Conservation (phyloP, 2,113 vertebrate species). For the Podarcis raffonei region DNA sequence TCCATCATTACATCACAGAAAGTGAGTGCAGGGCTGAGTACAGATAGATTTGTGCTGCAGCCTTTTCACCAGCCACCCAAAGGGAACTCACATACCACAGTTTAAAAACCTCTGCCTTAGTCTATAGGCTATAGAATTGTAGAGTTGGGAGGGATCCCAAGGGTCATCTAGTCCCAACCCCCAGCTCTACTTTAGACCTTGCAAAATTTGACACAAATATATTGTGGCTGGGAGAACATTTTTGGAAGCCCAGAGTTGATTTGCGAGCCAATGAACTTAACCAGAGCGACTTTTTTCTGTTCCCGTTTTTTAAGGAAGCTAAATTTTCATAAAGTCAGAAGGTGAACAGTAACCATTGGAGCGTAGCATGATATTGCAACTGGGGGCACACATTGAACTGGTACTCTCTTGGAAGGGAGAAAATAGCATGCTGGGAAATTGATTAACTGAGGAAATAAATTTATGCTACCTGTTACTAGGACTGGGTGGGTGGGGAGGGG, state of each 20-base stretch:
- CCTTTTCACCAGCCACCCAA: no score
- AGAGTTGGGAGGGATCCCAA: no score
- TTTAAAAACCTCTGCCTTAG: no score
- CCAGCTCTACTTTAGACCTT: no score
- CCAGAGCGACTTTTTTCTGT: neutral
- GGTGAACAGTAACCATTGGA: neutral
- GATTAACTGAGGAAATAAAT: neutral
- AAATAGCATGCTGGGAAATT: neutral
- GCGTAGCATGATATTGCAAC: neutral
- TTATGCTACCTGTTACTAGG: neutral
- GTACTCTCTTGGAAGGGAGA: neutral
- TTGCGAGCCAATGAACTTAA: neutral
- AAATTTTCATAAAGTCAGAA: conserved; percentile 22
- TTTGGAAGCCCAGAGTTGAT: conserved; percentile 12
- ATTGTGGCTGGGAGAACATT: conserved; percentile 7
- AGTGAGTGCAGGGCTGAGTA: no score
- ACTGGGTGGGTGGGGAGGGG: neutral
- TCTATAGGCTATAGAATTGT: no score
- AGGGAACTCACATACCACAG: no score
- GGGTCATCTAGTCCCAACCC: no score
- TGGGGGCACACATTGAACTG: neutral
- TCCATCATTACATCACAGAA: no score
- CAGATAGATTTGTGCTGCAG: no score
- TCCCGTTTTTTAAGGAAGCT: neutral
- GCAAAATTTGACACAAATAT: no score